phyloP scores from a whole-genome alignment of 2,888 invertebrate genomes.

The Cynaeus angustus region DNA sequence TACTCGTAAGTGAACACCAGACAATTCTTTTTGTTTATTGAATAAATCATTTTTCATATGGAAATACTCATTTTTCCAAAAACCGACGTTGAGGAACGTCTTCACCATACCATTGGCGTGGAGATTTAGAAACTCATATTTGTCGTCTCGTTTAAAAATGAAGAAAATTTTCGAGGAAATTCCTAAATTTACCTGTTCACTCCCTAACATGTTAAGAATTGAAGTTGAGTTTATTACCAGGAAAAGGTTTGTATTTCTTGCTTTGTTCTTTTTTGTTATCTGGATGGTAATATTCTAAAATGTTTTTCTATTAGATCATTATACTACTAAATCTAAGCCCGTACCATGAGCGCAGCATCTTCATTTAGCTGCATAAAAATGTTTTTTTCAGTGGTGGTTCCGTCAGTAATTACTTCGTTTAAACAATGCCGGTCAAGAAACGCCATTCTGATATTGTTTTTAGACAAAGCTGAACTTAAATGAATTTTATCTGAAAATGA shows the following conservation, averaged over 20 bases:
- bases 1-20: background rate
- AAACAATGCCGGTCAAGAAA: background rate
- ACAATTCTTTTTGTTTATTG: background rate
- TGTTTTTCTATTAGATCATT: too few relatives aligned
- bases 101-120: background rate
- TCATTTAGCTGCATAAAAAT: too few relatives aligned
- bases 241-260: too few relatives aligned
- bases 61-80: background rate
- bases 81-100: background rate
- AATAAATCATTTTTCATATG: background rate
- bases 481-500: background rate
- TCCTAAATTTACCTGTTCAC: too few relatives aligned
- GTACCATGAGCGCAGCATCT: too few relatives aligned
- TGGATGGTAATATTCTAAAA: too few relatives aligned
- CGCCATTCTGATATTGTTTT: background rate
- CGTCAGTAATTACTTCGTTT: too few relatives aligned
- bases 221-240: background rate
- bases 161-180: background rate
- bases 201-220: too few relatives aligned
- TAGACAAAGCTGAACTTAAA: background rate
- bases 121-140: conserved; percentile 9
- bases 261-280: too few relatives aligned
- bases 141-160: background rate
- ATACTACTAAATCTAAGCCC: too few relatives aligned
- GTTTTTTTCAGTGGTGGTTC: too few relatives aligned